Base-by-base conservation (phyloP, 2,888 invertebrate species). In the Carabus problematicus region DNA sequence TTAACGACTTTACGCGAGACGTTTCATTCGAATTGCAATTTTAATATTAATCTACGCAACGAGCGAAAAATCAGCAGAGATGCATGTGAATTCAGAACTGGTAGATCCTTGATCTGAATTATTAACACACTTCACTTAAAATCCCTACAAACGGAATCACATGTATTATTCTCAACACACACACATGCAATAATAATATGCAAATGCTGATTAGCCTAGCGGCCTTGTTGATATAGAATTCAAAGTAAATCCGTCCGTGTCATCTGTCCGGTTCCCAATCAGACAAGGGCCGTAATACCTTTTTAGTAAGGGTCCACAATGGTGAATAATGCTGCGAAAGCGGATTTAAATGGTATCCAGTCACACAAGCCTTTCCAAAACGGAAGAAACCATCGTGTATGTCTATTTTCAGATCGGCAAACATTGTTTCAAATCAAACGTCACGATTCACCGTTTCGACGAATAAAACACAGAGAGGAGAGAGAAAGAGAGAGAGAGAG, bases 141-240 rank as follows among this genome's bases (percentile, higher is more conserved):
- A 29, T 29, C 29, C 29, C 2, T 29, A 29, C 29, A 29, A n/a
- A n/a, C n/a, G n/a, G n/a, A n/a, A n/a, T n/a, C n/a, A n/a, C n/a
- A n/a, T n/a, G n/a, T n/a, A n/a, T n/a, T n/a, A n/a, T n/a, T n/a
- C n/a, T n/a, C n/a, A n/a, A n/a, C n/a, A n/a, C n/a, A 29, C 29
- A 3, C 29, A 29, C 29, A 6, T 6, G 6, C 29, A 29, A 6
- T 29, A 29, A 29, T 6, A 45, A 11, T 3, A 45, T 45, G 45
- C 45, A 45, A 45, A 45, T 45, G 11, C 3, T 45, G 45, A 45
- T 12, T 45, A 12, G 7, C n/a, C 14, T 1, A 45, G 7, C n/a
- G 45, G 19, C 55, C 55, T 55, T 55, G 56, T 56, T 56, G 56
- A 56, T 56, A 56, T 56, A 56, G 11, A 9, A 56, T 56, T 56